Conservation (phyloP, 2,888 invertebrate species). For the Aradus depressus region DNA sequence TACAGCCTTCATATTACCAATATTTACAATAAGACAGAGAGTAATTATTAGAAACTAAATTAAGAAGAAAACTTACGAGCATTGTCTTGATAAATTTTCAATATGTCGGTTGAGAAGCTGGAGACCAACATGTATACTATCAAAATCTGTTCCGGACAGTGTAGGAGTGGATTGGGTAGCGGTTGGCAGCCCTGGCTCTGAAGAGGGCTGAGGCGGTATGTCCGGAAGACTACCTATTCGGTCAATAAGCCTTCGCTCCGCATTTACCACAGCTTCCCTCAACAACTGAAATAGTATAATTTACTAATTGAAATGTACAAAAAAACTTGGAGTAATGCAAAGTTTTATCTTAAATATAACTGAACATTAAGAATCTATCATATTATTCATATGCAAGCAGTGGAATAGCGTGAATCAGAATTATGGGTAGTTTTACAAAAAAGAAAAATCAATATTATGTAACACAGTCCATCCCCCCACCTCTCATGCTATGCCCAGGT, state of each 20-base stretch:
- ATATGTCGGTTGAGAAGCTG: conserved; percentile 36
- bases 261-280: conserved; percentile 25
- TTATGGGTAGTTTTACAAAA: not conserved
- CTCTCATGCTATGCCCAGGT: no score
- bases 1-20: no score
- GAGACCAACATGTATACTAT: conserved; percentile 34
- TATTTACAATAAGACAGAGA: no score
- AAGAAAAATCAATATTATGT: no score
- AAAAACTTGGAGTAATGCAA: not conserved
- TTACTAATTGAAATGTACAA: not conserved
- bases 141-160: conserved; percentile 40
- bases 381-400: not conserved
- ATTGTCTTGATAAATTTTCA: conserved; percentile 37
- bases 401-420: not conserved
- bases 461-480: no score
- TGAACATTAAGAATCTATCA: not conserved
- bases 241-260: conserved; percentile 24
- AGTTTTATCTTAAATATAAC: not conserved
- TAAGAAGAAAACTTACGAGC: conserved; percentile 30
- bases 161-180: conserved; percentile 38
- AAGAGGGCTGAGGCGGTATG: conserved; percentile 31
- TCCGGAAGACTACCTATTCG: conserved; percentile 26
- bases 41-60: no score
- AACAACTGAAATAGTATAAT: conserved; percentile 23
- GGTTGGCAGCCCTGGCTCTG: conserved; percentile 35